Evolutionary conservation across 2,888 invertebrate genomes (phyloP).

Genomic region (Muscina levida): DNA sequence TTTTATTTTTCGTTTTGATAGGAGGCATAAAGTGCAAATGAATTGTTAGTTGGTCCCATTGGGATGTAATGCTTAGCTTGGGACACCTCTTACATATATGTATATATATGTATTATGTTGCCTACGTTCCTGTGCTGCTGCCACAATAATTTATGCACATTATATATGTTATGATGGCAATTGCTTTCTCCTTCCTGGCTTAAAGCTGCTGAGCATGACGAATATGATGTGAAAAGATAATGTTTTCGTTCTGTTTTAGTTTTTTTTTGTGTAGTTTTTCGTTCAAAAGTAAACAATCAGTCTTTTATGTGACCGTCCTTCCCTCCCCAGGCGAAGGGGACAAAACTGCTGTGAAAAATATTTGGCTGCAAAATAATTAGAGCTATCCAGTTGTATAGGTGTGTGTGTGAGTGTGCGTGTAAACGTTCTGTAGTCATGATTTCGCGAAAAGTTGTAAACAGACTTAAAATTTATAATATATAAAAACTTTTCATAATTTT

Average conservation of each 20-base stretch:
- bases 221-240: slow-evolving; percentile 26
- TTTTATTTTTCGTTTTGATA: not conserved
- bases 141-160: slow-evolving; percentile 24
- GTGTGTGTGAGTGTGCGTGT: too few relatives aligned
- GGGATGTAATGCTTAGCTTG: slow-evolving; percentile 40
- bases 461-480: too few relatives aligned
- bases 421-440: too few relatives aligned
- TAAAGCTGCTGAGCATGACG: slow-evolving; percentile 4
- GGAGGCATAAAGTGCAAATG: slow-evolving; percentile 45
- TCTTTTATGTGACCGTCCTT: too few relatives aligned
- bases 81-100: slow-evolving; percentile 8
- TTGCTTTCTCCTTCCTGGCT: slow-evolving; percentile 11
- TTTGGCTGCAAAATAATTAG: slow-evolving; percentile 9
- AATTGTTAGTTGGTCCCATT: slow-evolving; percentile 47
- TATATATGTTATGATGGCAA: slow-evolving; percentile 25
- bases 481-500: too few relatives aligned
- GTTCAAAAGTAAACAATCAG: not conserved
- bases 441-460: too few relatives aligned
- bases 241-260: slow-evolving; percentile 11
- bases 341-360: slow-evolving; percentile 10
- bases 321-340: not conserved
- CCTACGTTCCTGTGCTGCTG: not conserved
- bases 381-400: too few relatives aligned
- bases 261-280: slow-evolving; percentile 9
- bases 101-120: too few relatives aligned